Percentiles rank a stretch among this genome's conserved stretches.
Conservation (phyloP, 2,888 invertebrate genomes). For the Nomada ruficornis region DNA sequence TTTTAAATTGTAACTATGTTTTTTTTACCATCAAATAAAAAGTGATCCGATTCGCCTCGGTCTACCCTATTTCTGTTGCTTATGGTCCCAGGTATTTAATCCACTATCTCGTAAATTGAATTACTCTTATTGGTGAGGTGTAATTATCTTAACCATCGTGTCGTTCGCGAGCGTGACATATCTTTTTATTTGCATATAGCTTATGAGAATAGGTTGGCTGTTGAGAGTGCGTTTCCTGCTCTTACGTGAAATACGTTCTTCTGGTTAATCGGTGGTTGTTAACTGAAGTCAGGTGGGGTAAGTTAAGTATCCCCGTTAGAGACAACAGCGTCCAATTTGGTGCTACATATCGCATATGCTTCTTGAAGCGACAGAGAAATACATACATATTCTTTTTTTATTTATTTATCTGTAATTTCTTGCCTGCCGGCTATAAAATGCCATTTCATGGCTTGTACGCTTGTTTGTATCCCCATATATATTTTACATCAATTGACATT, state of each 20-base stretch:
- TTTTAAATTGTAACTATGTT: too few relatives aligned
- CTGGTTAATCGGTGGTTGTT: constrained; percentile 26
- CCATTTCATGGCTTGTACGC: too few relatives aligned
- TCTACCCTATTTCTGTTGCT: background rate
- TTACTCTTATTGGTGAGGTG: background rate
- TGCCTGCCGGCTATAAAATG: too few relatives aligned
- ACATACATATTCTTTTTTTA: background rate
- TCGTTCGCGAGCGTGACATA: constrained; percentile 17
- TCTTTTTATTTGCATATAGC: constrained; percentile 12
- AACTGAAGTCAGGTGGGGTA: background rate
- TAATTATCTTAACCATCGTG: constrained; percentile 6
- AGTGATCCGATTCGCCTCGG: too few relatives aligned
- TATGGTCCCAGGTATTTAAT: constrained; percentile 13
- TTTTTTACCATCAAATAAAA: too few relatives aligned
- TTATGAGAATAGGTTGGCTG: constrained; percentile 9
- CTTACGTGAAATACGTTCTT: constrained; percentile 17
- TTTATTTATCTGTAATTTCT: too few relatives aligned
- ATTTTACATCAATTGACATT: too few relatives aligned
- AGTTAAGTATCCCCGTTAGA: constrained; percentile 7
- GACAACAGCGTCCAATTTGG: constrained; percentile 5
- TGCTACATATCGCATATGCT: constrained; percentile 2
- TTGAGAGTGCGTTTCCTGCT: constrained; percentile 13
- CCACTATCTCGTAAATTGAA: background rate
- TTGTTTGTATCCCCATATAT: too few relatives aligned
- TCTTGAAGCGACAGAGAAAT: background rate